Evolutionary conservation across 2,113 vertebrate genomes (phyloP), one percentile per base, ranked within the genome.

Genomic region (Trinectes maculatus): DNA sequence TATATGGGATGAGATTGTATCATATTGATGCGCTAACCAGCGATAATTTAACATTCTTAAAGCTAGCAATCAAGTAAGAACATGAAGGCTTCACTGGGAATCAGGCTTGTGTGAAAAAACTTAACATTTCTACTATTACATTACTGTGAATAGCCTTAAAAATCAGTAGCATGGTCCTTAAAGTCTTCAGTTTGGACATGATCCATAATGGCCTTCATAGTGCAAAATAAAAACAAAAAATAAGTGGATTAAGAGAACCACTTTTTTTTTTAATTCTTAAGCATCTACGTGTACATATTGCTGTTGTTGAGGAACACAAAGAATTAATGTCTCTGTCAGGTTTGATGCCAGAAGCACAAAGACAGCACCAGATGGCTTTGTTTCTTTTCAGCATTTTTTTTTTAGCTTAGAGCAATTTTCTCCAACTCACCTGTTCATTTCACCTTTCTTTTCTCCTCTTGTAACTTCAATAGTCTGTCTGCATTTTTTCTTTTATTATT

Each of bases 401-500:
- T 66, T 64, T 66, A n/a, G 37, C 56, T 67, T 37, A 61, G 28
- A 67, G 33, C 36, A 19, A 34, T 55, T 53, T 21, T 69, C 71
- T 59, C 44, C 36, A 46, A 34, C 57, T 70, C 56, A 33, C 67
- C 54, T 36, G 40, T 64, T 74, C 44, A 39, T 48, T 65, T 28
- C 4, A 13, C 62, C 24, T 43, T 25, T 40, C 26, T 34, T 19
- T 55, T 16, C 8, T 22, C 40, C 19, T 9, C 29, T 62, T 8
- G 60, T 22, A 29, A 48, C n/a, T 36, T 25, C 77, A 77, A 63
- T 74, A 6, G 11, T 72, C 57, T 68, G 24, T 72, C 48, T 73
- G 43, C 36, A 22, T 33, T 51, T 59, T 28, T 47, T 54, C 75
- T 79, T 80, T 80, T 48, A 65, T 88, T 72, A 75, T 69, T 22